These are phyloP conservation scores for Melieria picta DNA, from an alignment of 2,888 invertebrate genomes.

Conservation along the genomic window DNA sequence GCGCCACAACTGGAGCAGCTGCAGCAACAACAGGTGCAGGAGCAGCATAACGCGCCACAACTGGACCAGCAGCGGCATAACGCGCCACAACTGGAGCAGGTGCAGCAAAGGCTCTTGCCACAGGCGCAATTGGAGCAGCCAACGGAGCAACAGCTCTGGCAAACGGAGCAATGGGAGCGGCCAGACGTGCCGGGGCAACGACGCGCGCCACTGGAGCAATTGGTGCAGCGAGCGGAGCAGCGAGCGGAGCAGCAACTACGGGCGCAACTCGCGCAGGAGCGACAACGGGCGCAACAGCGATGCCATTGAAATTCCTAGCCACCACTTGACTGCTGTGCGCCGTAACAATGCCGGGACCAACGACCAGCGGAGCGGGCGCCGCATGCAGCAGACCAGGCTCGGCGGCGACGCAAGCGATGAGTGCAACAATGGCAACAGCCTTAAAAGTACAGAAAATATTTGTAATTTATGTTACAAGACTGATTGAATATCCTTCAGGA, in stretches of 20 bases:
- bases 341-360: conserved; percentile 50
- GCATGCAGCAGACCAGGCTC: conserved; percentile 46
- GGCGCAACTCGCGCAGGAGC: conserved; percentile 9
- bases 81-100: conserved; percentile 16
- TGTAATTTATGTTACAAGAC: neutral
- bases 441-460: conserved; percentile 24
- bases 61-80: conserved; percentile 27
- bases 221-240: conserved; percentile 13
- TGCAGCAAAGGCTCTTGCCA: neutral
- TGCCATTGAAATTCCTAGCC: neutral
- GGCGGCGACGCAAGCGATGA: conserved; percentile 50
- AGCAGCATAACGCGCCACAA: conserved; percentile 22
- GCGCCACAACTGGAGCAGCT: conserved; percentile 19
- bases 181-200: neutral
- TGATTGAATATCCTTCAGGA: neutral
- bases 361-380: conserved; percentile 45
- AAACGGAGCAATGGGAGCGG: conserved; percentile 17
- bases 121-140: conserved; percentile 16
- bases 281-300: conserved; percentile 18
- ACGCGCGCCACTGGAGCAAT: conserved; percentile 7
- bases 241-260: conserved; percentile 2
- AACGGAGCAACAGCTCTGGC: conserved; percentile 25
- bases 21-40: neutral
- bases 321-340: conserved; percentile 27
- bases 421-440: conserved; percentile 49